Evolutionary conservation across 2,113 vertebrate species (phyloP), one percentile per base, ranked within the genome.

Genomic region (Vulpes ferrilata): DNA sequence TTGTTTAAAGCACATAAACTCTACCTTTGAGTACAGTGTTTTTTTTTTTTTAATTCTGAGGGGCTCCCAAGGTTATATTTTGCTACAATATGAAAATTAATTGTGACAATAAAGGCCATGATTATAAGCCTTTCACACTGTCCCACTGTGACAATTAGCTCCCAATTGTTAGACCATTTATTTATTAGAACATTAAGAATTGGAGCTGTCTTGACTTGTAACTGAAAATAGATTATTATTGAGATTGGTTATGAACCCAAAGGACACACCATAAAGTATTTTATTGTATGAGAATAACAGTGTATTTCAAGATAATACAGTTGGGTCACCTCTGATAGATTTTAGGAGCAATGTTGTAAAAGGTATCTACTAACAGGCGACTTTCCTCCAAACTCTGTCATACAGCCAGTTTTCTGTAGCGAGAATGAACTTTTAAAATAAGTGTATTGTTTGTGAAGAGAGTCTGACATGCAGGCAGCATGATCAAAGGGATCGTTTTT

Each of bases 91-190:
- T 99, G 98, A 98, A 98, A 99, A 98, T 98, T 98, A 98, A 98
- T 98, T 98, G 96, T 99, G 98, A 98, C 98, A 98, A 98, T 98
- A 98, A 97, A 98, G 96, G 76, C 97, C 79, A 80, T 98, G 98
- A 99, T 99, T 98, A 98, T 94, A 98, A 97, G 96, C 95, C 98
- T 98, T 96, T 96, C 74, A 84, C 95, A 97, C 95, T 97, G 97
- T 97, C 98, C 98, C 97, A 98, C 98, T 99, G 98, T 99, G 98
- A 98, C 98, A 99, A 98, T 99, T 99, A 99, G 97, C 97, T 99
- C 96, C 97, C 98, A 97, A 97, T 99, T 98, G 98, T 98, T 98
- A 98, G 97, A 88, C 96, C 96, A 97, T 98, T 98, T 98, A 98
- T 98, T 99, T 98, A 98, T 98, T 98, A 98, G 96, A 97, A 97